Evolutionary conservation across 37 sponge, comb jelly and placozoan species (phyloP).

Genomic region (Cliona cf. orientalis): DNA sequence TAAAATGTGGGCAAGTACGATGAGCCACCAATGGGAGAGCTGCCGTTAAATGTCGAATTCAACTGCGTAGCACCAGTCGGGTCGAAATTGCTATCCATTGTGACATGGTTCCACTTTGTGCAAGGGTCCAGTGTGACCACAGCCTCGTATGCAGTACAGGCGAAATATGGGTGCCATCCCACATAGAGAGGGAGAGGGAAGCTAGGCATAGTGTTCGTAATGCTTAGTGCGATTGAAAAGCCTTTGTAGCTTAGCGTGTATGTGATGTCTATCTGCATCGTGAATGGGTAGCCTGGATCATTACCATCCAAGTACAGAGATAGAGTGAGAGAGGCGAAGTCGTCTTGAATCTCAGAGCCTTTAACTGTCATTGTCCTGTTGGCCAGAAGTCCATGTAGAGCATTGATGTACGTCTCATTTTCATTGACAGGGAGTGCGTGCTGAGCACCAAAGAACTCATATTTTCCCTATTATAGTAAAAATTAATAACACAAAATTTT

Average conservation of each 20-base stretch:
- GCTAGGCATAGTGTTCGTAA: constrained; percentile 32
- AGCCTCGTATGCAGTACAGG: constrained; percentile 47
- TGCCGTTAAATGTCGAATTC: constrained; percentile 40
- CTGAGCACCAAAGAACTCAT: constrained; percentile 57
- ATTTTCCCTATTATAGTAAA: constrained; percentile 58
- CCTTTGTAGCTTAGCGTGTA: constrained; percentile 54
- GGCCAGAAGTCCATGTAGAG: constrained; percentile 67
- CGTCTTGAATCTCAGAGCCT: background rate
- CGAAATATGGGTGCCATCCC: constrained; percentile 88
- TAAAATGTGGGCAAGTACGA: constrained; percentile 51
- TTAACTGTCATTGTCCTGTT: constrained; percentile 29
- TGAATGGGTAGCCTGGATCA: constrained; percentile 73
- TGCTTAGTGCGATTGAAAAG: constrained; percentile 20
- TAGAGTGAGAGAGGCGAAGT: constrained; percentile 19
- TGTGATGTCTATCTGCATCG: constrained; percentile 18
- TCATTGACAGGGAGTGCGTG: constrained; percentile 71
- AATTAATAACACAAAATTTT: no score
- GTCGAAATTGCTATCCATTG: constrained; percentile 41
- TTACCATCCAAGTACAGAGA: constrained; percentile 12
- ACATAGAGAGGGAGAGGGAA: constrained; percentile 68
- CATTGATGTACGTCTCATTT: constrained; percentile 38
- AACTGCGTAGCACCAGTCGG: constrained; percentile 73
- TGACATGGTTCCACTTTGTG: constrained; percentile 61
- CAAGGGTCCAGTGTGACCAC: constrained; percentile 54
- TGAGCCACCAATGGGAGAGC: constrained; percentile 64